A percentile compares a stretch with the other conserved stretches of the same genome.
phyloP scores from a whole-genome alignment of 2,113 vertebrate genomes.

The Anseranas semipalmata region DNA sequence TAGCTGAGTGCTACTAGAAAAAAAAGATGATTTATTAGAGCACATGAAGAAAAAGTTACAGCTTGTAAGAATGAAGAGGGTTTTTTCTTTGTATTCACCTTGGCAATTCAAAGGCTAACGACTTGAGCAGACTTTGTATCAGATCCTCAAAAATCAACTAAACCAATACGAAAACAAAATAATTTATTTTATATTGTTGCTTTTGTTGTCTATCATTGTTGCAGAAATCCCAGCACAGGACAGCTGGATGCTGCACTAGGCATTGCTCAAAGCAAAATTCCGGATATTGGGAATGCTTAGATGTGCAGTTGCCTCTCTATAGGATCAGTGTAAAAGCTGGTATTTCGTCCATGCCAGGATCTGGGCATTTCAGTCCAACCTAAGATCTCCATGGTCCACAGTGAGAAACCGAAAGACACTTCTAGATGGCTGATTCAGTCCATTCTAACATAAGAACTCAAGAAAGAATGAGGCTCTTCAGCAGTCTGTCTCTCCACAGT shows the following conservation, averaged over 20 bases:
- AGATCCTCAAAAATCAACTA: not conserved
- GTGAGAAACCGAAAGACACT: not conserved
- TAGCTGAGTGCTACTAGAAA: conserved; percentile 8
- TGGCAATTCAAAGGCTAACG: not conserved
- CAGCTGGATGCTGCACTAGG: not conserved
- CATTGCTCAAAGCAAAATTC: not conserved
- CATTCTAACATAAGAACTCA: not conserved
- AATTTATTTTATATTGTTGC: not conserved
- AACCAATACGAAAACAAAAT: not conserved
- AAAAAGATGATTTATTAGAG: not conserved
- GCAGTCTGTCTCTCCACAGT: not conserved
- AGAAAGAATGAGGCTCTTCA: not conserved
- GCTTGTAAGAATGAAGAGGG: not conserved
- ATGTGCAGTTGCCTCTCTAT: not conserved
- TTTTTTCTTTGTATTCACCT: conserved; percentile 17
- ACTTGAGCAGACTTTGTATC: not conserved
- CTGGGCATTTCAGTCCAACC: not conserved
- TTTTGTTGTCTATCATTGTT: not conserved
- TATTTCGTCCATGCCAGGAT: not conserved
- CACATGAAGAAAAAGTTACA: not conserved
- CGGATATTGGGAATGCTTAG: not conserved
- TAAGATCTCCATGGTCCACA: not conserved
- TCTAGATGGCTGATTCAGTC: not conserved
- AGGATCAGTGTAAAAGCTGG: not conserved
- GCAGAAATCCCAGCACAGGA: not conserved